Evolutionary conservation across 1,140 invertebrate species (phyloP).

Genomic region (Oncopodura yosiiana): DNA sequence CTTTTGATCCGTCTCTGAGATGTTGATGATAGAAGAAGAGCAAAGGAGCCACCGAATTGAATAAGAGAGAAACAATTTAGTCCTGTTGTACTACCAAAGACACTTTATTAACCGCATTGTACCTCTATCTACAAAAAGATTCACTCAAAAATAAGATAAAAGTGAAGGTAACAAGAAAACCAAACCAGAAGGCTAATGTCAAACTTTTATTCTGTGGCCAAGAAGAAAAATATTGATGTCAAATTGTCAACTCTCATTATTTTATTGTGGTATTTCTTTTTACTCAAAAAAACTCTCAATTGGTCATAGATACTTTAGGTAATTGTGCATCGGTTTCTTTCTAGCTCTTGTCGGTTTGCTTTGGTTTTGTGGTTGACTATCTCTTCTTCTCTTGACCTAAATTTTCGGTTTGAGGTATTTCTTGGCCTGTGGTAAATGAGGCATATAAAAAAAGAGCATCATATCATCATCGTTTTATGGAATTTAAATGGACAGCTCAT

Average conservation of each 20-base stretch:
- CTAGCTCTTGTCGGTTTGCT: constrained; percentile 16
- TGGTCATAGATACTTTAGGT: constrained; percentile 7
- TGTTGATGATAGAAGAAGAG: too few relatives aligned
- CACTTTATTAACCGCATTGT: too few relatives aligned
- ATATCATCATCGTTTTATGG: constrained; percentile 5
- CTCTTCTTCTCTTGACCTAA: too few relatives aligned
- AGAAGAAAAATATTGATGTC: constrained; percentile 11
- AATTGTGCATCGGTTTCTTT: background rate
- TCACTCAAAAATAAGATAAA: background rate
- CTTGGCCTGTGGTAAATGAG: too few relatives aligned
- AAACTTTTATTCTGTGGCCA: too few relatives aligned
- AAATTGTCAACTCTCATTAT: constrained; percentile 14
- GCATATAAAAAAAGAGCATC: background rate
- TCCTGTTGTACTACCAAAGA: too few relatives aligned
- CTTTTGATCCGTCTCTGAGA: too few relatives aligned
- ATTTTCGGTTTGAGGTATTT: too few relatives aligned
- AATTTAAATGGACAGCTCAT: constrained; percentile 8
- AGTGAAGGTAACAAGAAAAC: background rate
- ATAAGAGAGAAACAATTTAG: too few relatives aligned
- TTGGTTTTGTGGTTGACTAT: constrained; percentile 16
- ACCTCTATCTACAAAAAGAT: too few relatives aligned
- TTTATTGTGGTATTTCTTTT: background rate
- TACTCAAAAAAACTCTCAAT: constrained; percentile 3
- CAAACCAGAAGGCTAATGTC: too few relatives aligned
- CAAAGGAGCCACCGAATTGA: too few relatives aligned